These are phyloP conservation scores for Gasterosteus nipponicus DNA, from an alignment of 2,113 vertebrate genomes.

Conservation along the genomic window DNA sequence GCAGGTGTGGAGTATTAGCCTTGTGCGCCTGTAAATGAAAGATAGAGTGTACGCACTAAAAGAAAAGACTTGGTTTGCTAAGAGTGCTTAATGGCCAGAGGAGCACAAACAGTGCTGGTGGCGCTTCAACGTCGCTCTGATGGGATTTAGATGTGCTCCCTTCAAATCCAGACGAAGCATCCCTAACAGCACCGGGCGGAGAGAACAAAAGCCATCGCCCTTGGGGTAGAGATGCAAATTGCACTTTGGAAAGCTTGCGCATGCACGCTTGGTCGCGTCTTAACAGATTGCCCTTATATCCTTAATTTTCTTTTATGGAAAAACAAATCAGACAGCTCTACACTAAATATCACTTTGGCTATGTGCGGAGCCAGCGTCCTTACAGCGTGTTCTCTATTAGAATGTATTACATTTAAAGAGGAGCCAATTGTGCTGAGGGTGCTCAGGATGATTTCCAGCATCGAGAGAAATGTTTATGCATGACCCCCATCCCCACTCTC, in stretches of 20 bases:
- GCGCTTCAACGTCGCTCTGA: slow-evolving; percentile 34
- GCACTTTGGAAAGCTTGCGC: slow-evolving; percentile 20
- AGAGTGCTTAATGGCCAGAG: slow-evolving; percentile 40
- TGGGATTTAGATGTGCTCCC: slow-evolving; percentile 34
- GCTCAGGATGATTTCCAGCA: slow-evolving; percentile 35
- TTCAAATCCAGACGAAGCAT: slow-evolving; percentile 45
- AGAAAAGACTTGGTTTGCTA: slow-evolving; percentile 50
- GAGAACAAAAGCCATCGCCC: slow-evolving; percentile 10
- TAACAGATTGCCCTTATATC: slow-evolving; percentile 36
- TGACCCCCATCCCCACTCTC: neutral
- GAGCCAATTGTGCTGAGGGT: slow-evolving; percentile 30
- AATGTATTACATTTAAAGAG: slow-evolving; percentile 31
- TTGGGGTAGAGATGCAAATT: slow-evolving; percentile 41
- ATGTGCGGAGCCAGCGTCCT: slow-evolving; percentile 20
- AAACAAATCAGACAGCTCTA: slow-evolving; percentile 19
- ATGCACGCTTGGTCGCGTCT: slow-evolving; percentile 31
- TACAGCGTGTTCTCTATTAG: slow-evolving; percentile 26
- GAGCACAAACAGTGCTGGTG: slow-evolving; percentile 41
- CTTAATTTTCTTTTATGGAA: slow-evolving; percentile 25
- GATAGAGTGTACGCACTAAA: slow-evolving; percentile 33
- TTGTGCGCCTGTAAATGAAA: slow-evolving; percentile 31
- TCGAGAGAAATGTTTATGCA: slow-evolving; percentile 49
- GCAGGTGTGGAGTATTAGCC: slow-evolving; percentile 45
- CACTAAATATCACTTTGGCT: slow-evolving; percentile 31
- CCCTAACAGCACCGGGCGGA: slow-evolving; percentile 15